phyloP scores from a whole-genome alignment of 1,140 invertebrate species.

The Hermetia illucens region DNA sequence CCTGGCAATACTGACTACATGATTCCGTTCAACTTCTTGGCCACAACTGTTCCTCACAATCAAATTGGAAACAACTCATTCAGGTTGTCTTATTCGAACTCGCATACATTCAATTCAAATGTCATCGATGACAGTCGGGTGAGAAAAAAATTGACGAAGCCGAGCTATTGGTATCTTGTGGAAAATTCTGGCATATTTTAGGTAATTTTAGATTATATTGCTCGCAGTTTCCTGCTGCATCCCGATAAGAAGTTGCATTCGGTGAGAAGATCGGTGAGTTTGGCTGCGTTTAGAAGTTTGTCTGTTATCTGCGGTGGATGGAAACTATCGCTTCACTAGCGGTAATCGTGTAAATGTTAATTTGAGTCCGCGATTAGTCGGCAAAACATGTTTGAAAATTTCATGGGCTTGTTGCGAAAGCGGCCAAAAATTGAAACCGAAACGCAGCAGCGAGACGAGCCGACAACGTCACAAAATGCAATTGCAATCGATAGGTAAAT shows the following conservation, averaged over 20 bases:
- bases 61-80: too few species aligned
- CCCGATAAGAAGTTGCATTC: neutral
- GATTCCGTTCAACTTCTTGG: neutral
- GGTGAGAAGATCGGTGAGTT: too few species aligned
- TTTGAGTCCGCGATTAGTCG: neutral
- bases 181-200: neutral
- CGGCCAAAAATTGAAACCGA: conserved; percentile 12
- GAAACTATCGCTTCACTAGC: neutral
- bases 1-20: too few species aligned
- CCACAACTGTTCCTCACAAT: neutral
- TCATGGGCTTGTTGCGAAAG: conserved; percentile 22
- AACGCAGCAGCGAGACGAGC: neutral
- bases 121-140: neutral
- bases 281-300: too few species aligned
- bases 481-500: conserved; percentile 21
- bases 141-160: neutral
- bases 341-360: neutral
- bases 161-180: neutral
- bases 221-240: neutral
- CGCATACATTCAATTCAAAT: neutral
- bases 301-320: too few species aligned
- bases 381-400: conserved; percentile 19
- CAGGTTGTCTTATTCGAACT: neutral
- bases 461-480: too few species aligned
- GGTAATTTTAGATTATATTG: neutral